A percentile compares a stretch with the other conserved stretches of the same genome.
These are phyloP conservation scores for Seriola aureovittata DNA, from an alignment of 2,113 vertebrate species.

Conservation along the genomic window DNA sequence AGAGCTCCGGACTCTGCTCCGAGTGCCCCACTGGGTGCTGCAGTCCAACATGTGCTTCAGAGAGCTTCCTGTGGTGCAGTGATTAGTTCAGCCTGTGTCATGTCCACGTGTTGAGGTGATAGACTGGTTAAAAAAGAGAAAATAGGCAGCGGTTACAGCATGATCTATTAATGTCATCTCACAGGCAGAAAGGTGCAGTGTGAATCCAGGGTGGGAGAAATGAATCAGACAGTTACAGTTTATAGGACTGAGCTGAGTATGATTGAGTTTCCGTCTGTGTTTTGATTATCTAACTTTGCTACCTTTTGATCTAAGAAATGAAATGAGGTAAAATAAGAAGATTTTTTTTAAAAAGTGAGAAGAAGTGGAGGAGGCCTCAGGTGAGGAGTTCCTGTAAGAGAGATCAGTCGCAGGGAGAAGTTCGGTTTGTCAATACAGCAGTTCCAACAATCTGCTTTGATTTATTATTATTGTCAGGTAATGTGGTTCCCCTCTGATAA, in stretches of 20 bases:
- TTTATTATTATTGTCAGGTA: background rate
- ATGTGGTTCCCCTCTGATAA: background rate
- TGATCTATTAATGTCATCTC: slow-evolving; percentile 22
- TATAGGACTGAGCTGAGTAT: background rate
- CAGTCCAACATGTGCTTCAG: slow-evolving; percentile 41
- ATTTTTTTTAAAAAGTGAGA: background rate
- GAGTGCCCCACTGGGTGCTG: slow-evolving; percentile 36
- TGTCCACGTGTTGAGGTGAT: slow-evolving; percentile 41
- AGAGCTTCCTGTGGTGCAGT: slow-evolving; percentile 22
- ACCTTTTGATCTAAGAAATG: background rate
- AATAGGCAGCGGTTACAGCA: slow-evolving; percentile 15
- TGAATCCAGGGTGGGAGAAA: background rate
- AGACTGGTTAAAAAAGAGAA: slow-evolving; percentile 30
- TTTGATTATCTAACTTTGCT: background rate
- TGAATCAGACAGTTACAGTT: slow-evolving; percentile 1
- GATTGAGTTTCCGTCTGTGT: background rate
- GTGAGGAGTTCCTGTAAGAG: background rate
- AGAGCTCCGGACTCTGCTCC: slow-evolving; percentile 32
- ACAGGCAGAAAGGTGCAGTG: background rate
- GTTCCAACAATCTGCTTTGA: background rate
- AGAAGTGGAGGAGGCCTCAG: background rate
- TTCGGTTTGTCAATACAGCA: background rate
- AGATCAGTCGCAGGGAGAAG: background rate
- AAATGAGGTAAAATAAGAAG: background rate
- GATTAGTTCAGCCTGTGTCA: slow-evolving; percentile 49